Conservation (phyloP, 1,140 invertebrate species). For the Sitobion miscanthi region DNA sequence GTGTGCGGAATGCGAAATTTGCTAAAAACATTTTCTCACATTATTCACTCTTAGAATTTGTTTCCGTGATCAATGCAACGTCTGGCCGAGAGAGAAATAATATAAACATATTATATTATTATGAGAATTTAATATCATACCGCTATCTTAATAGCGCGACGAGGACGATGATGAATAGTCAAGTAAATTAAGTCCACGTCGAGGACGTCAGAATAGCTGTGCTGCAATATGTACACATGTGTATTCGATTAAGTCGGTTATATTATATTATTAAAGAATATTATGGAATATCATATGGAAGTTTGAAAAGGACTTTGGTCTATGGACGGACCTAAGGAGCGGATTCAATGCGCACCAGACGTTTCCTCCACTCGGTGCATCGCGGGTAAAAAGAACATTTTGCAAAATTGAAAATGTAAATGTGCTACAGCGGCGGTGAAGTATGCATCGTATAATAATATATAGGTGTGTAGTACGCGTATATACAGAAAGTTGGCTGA, state of each 20-base stretch:
- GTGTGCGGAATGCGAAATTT: not conserved
- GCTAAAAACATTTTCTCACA: no score
- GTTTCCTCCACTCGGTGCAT: not conserved
- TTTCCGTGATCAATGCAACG: not conserved
- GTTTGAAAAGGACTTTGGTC: not conserved
- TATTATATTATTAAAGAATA: no score
- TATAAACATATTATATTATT: not conserved
- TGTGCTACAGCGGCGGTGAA: not conserved
- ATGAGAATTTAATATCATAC: not conserved
- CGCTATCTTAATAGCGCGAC: not conserved
- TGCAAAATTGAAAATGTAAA: constrained; percentile 36
- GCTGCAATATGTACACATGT: no score
- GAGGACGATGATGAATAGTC: not conserved
- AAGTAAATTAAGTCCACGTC: no score
- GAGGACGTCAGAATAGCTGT: no score
- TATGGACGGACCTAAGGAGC: not conserved
- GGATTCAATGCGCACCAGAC: not conserved
- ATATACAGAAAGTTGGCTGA: constrained; percentile 12
- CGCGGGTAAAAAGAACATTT: not conserved
- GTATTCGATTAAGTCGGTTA: not conserved
- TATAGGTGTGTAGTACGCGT: not conserved
- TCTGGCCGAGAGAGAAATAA: not conserved
- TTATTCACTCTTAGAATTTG: not conserved
- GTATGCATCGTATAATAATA: not conserved
- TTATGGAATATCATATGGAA: not conserved